Percentiles rank a stretch among this genome's conserved stretches.
phyloP scores from a whole-genome alignment of 1,140 invertebrate species.

The Myzus persicae region DNA sequence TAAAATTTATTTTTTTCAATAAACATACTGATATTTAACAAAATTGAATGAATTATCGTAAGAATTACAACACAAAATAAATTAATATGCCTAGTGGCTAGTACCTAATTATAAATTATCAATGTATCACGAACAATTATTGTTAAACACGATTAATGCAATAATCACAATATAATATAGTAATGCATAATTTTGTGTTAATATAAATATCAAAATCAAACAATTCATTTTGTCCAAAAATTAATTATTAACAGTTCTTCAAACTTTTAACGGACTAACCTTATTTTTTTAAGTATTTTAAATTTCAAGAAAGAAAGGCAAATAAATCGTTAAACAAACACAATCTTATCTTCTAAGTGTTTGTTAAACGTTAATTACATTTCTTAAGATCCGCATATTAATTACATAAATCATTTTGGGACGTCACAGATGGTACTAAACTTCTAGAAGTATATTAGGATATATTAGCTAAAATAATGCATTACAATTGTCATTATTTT shows the following conservation, averaged over 20 bases:
- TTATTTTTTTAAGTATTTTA: neutral
- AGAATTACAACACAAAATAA: neutral
- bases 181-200: neutral
- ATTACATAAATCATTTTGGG: conserved; percentile 26
- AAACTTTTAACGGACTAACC: neutral
- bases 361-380: conserved; percentile 32
- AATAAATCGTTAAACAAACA: conserved; percentile 19
- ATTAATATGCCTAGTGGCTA: neutral
- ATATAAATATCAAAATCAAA: neutral
- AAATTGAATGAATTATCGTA: neutral
- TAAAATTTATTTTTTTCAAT: neutral
- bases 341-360: neutral
- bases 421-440: neutral
- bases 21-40: neutral
- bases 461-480: neutral
- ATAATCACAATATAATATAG: neutral
- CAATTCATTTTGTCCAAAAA: neutral
- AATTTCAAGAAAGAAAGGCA: neutral
- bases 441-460: neutral
- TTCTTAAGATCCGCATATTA: conserved; percentile 14
- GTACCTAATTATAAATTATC: too few species aligned
- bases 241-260: conserved; percentile 1
- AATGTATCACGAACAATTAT: too few species aligned
- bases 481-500: neutral
- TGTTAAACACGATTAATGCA: too few species aligned